Evolutionary conservation across 2,113 vertebrate species (phyloP).

Genomic region (Rattus rattus): DNA sequence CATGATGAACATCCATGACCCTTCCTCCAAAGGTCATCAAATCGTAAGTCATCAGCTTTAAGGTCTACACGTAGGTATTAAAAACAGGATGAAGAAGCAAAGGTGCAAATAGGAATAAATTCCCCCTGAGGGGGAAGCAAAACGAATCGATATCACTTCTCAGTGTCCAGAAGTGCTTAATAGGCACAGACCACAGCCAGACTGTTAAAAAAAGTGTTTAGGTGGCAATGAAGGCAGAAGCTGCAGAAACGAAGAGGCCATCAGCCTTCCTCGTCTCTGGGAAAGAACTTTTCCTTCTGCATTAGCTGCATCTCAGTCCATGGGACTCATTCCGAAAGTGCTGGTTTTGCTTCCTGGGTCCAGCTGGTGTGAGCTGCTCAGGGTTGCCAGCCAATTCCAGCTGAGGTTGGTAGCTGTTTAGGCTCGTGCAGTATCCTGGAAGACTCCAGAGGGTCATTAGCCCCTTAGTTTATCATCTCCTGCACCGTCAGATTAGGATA

Average conservation of each 20-base stretch:
- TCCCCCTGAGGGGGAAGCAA: conserved; percentile 82
- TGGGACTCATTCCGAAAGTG: conserved; percentile 28
- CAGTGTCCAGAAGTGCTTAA: conserved; percentile 85
- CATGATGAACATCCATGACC: background rate
- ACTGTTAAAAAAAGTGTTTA: conserved; percentile 83
- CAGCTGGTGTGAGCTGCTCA: background rate
- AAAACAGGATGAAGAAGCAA: conserved; percentile 68
- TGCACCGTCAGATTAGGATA: background rate
- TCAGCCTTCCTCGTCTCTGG: conserved; percentile 74
- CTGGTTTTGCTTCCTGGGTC: background rate
- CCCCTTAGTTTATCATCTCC: background rate
- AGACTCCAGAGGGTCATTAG: background rate
- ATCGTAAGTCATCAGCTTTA: conserved; percentile 69
- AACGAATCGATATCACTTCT: conserved; percentile 85
- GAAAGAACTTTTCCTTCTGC: conserved; percentile 72
- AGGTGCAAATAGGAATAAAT: conserved; percentile 85
- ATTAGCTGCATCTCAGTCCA: conserved; percentile 56
- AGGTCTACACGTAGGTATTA: conserved; percentile 52
- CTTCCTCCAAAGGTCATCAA: conserved; percentile 50
- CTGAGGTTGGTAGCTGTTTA: background rate
- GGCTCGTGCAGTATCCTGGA: background rate
- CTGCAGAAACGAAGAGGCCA: conserved; percentile 77
- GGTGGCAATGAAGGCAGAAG: conserved; percentile 74
- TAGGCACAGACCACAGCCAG: conserved; percentile 85
- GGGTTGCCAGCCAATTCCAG: background rate